Base-by-base conservation (phyloP, 2,888 invertebrate genomes). In the Camponotus fellah region DNA sequence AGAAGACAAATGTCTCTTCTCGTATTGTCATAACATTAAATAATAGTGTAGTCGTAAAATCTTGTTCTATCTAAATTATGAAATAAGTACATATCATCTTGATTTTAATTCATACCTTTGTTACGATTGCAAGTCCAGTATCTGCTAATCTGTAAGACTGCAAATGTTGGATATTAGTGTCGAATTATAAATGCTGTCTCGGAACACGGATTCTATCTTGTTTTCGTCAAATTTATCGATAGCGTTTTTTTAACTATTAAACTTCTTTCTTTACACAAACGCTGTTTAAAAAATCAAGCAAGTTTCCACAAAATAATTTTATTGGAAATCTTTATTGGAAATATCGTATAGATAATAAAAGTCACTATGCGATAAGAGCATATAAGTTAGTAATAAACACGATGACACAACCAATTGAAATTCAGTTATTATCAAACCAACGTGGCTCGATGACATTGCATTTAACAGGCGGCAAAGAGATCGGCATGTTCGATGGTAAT, bases 371-470 rank as follows among this genome's bases (percentile, higher is more conserved):
- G 49, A n/a, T n/a, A 49, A 17, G n/a, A 53, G 40, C 40, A 60
- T 32, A 26, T 21, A 2, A 32, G n/a, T 60, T 60, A 32, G 32
- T 14, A 60, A 60, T 17, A 34, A 62, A 12, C 2, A 26, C 3
- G 3, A 68, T 9, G n/a, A 69, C 0, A 9, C 10, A 8, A 9
- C 5, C 21, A 26, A 2, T 12, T 12, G n/a, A 3, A 0, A 12
- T 6, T 82, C 76, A 89, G 49, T 88, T 85, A 74, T 90, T 90
- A 12, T 93, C 93, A 10, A 86, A 90, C 94, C 94, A 94, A 46
- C 91, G 90, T 0, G 94, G 94, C 83, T 94, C 94, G 43, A 94
- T 94, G 4, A 94, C 88, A 37, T 91, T 93, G 62, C 94, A 94
- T 81, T 91, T 93, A 5, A 93, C 84, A 1, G 93, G 94, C 12